A percentile compares a stretch with the other conserved stretches of the same genome.
These are phyloP conservation scores for Galeopterus variegatus DNA, from an alignment of 2,113 vertebrate species.

Conservation along the genomic window DNA sequence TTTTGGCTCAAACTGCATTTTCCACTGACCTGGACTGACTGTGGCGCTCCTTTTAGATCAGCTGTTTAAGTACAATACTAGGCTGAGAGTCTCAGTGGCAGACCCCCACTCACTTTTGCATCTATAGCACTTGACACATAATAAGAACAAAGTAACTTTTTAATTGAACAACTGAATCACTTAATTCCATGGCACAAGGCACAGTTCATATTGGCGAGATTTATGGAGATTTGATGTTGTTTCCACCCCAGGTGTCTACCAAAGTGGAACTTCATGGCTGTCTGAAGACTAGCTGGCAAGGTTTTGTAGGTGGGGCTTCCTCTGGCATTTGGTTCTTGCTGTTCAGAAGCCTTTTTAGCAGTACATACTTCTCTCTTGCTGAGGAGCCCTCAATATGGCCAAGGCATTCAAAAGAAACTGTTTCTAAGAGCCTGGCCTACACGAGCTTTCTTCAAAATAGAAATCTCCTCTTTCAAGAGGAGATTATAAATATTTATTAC, in stretches of 20 bases:
- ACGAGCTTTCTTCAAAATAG: not conserved
- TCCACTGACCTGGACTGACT: not conserved
- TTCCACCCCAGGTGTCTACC: not conserved
- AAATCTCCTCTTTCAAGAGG: not conserved
- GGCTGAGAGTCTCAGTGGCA: not conserved
- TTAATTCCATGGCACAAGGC: not conserved
- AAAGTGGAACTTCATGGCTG: not conserved
- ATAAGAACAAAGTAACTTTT: not conserved
- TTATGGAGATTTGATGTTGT: not conserved
- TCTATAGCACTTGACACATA: not conserved
- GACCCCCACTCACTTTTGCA: not conserved
- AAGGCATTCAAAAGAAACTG: not conserved
- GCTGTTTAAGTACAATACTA: not conserved
- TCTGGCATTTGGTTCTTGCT: not conserved
- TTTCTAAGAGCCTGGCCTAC: not conserved
- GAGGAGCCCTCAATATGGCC: not conserved
- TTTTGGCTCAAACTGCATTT: not conserved
- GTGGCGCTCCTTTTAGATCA: accelerated
- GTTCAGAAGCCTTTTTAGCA: not conserved
- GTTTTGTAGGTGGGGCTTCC: not conserved
- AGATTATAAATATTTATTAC: not conserved
- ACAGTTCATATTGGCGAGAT: not conserved
- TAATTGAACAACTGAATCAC: not conserved
- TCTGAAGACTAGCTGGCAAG: not conserved
- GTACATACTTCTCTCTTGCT: not conserved